Percentiles rank a stretch among this genome's conserved stretches.
phyloP scores from a whole-genome alignment of 2,797 vertebrate genomes.

The Pantherophis vulpinus region DNA sequence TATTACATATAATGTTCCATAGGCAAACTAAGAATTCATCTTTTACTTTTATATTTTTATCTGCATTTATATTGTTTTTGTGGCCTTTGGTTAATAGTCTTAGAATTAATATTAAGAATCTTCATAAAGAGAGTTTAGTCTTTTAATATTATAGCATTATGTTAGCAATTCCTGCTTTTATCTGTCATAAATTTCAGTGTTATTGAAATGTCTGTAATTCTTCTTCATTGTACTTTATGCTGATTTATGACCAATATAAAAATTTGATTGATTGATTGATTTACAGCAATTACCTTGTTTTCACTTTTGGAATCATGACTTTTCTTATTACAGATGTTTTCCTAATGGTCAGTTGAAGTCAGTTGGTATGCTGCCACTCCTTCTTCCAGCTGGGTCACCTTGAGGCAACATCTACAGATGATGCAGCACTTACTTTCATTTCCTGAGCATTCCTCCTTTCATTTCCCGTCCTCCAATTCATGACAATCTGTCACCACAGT shows the following conservation, averaged over 20 bases:
- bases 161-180: not conserved
- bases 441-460: not conserved
- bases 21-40: not conserved
- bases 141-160: not conserved
- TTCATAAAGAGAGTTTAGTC: not conserved
- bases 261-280: not conserved
- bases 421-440: not conserved
- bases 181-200: not conserved
- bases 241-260: not conserved
- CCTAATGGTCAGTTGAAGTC: not conserved
- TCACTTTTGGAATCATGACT: not conserved
- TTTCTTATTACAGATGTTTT: not conserved
- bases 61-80: not conserved
- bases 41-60: not conserved
- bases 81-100: not conserved
- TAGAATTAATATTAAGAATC: not conserved
- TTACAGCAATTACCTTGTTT: not conserved
- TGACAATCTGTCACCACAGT: not conserved
- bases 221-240: not conserved
- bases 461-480: not conserved
- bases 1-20: not conserved
- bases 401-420: not conserved
- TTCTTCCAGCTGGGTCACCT: not conserved
- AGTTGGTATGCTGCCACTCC: not conserved
- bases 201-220: not conserved